Percentiles rank a stretch among this genome's conserved stretches.
Conservation (phyloP, 1,140 invertebrate species). For the Steinernema khuongi region DNA sequence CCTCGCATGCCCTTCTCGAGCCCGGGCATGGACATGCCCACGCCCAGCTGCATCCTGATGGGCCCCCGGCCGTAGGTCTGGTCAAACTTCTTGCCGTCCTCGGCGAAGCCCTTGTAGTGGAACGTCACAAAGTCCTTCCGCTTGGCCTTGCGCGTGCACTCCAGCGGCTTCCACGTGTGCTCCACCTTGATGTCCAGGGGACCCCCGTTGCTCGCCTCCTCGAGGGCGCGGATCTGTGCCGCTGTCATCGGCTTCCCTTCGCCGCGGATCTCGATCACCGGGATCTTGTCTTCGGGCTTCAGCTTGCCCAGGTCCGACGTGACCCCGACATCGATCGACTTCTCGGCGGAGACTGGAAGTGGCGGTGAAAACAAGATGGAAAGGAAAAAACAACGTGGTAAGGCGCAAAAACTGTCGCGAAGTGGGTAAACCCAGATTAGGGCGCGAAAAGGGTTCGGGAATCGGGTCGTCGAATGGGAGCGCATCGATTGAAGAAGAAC, state of each 20-base stretch:
- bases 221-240: conserved; percentile 53
- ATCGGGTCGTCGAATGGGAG: no score
- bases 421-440: no score
- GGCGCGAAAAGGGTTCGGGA: no score
- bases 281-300: conserved; percentile 50
- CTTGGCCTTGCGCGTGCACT: conserved; percentile 46
- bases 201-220: conserved; percentile 53
- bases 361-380: background rate
- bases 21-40: conserved; percentile 58
- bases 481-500: no score
- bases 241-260: conserved; percentile 58
- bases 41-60: conserved; percentile 53
- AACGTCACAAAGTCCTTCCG: conserved; percentile 56
- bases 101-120: conserved; percentile 57
- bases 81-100: conserved; percentile 58
- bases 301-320: conserved; percentile 25
- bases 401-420: background rate
- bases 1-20: conserved; percentile 54
- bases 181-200: conserved; percentile 57
- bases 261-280: conserved; percentile 55
- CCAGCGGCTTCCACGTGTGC: conserved; percentile 46
- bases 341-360: background rate
- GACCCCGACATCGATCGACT: background rate
- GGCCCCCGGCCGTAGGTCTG: conserved; percentile 56
- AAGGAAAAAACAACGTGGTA: background rate